phyloP scores from a whole-genome alignment of 1,140 invertebrate species.

The Drosophila paulistorum region DNA sequence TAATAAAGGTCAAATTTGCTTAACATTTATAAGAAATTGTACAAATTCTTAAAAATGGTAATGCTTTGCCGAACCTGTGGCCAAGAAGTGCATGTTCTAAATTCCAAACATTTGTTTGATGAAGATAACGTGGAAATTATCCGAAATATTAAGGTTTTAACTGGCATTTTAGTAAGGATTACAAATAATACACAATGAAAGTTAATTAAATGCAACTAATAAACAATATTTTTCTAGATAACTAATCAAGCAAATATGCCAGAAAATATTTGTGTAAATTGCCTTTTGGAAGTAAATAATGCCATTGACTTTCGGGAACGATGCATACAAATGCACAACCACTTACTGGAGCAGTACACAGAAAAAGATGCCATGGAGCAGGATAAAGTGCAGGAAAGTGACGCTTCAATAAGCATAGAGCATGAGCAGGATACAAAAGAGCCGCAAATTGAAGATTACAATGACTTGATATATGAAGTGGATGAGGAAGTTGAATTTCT shows the following conservation, averaged over 20 bases:
- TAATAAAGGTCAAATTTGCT: not conserved
- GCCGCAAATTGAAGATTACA: not conserved
- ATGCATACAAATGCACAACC: not conserved
- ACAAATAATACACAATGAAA: not conserved
- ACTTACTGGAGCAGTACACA: not conserved
- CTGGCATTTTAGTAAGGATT: not conserved
- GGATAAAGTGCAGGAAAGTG: not conserved
- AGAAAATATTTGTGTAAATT: conserved; percentile 2
- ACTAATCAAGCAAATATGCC: not conserved
- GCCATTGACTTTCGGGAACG: conserved; percentile 5
- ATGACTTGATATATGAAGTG: not conserved
- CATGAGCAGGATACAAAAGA: not conserved
- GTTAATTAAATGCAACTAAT: not conserved
- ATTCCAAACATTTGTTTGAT: not conserved
- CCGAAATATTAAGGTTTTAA: not conserved
- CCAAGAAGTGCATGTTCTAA: not conserved
- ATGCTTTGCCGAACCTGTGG: conserved; percentile 1
- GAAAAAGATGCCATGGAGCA: not conserved
- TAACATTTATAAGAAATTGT: not conserved
- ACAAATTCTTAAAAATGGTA: not conserved
- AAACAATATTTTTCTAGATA: not conserved
- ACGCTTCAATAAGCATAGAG: not conserved
- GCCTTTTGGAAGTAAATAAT: not conserved
- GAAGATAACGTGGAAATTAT: not conserved
- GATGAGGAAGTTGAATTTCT: not conserved